Conservation (phyloP, 2,797 vertebrate genomes). For the Arctocebus calabarensis region DNA sequence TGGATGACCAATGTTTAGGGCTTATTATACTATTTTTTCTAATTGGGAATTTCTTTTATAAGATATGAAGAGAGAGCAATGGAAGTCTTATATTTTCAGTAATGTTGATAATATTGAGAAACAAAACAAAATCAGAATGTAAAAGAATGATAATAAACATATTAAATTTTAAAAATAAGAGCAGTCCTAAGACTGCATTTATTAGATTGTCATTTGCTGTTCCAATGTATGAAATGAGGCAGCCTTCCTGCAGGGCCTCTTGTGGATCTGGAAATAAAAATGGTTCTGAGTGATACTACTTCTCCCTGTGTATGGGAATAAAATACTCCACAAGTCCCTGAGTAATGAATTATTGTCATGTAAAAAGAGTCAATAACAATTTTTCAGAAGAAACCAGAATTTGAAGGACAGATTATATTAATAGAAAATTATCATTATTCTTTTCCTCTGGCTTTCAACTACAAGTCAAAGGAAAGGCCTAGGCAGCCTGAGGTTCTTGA, state of each 20-base stretch:
- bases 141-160: slow-evolving; percentile 9
- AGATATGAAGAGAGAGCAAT: not conserved
- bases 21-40: not conserved
- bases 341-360: slow-evolving; percentile 16
- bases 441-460: not conserved
- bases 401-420: not conserved
- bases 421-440: not conserved
- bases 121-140: slow-evolving; percentile 30
- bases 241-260: not conserved
- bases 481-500: not conserved
- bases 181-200: slow-evolving; percentile 15
- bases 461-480: not conserved
- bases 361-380: slow-evolving; percentile 3
- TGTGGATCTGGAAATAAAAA: slow-evolving; percentile 15
- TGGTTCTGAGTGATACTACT: slow-evolving; percentile 19
- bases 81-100: not conserved
- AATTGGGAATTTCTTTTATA: not conserved
- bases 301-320: not conserved
- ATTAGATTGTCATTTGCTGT: slow-evolving; percentile 21
- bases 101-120: slow-evolving; percentile 34
- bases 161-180: slow-evolving; percentile 24
- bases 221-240: slow-evolving; percentile 24
- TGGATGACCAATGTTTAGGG: not conserved
- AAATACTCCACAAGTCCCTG: not conserved
- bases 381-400: slow-evolving; percentile 42